Percentiles rank a stretch among this genome's conserved stretches.
Evolutionary conservation across 2,113 vertebrate species (phyloP).

Genomic region (Hystrix brachyura): DNA sequence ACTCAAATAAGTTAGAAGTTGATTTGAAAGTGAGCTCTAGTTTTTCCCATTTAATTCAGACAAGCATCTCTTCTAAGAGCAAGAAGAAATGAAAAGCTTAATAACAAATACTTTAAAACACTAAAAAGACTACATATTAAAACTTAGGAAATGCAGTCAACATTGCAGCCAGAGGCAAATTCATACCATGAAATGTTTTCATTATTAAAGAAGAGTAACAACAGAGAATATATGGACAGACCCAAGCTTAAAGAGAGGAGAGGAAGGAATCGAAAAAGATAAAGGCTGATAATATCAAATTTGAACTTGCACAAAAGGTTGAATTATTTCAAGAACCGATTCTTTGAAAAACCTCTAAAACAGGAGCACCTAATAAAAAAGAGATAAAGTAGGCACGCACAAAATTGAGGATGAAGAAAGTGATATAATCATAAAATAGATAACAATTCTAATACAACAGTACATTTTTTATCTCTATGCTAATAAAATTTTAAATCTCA

Average conservation of each 20-base stretch:
- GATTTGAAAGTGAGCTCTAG: conserved; percentile 10
- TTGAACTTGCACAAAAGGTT: background rate
- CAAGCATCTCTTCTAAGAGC: conserved; percentile 27
- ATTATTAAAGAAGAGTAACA: conserved; percentile 56
- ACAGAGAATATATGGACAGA: background rate
- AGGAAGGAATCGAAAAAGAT: conserved; percentile 7
- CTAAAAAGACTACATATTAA: conserved; percentile 47
- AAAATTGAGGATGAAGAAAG: conserved; percentile 44
- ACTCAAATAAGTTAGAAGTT: conserved; percentile 19
- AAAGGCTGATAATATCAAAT: conserved; percentile 35
- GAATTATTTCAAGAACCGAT: conserved; percentile 53
- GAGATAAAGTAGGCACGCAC: conserved; percentile 58
- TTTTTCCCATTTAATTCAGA: conserved; percentile 65
- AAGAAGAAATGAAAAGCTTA: conserved; percentile 48
- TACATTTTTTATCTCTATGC: background rate
- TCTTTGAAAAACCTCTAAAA: conserved; percentile 48
- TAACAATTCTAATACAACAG: background rate
- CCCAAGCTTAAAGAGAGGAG: background rate
- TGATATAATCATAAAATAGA: background rate
- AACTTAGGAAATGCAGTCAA: conserved; percentile 54
- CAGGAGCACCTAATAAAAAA: conserved; percentile 48
- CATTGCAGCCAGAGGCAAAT: conserved; percentile 69
- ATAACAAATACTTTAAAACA: conserved; percentile 56
- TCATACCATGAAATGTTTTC: conserved; percentile 58
- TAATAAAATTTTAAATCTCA: conserved; percentile 20